Base-by-base conservation (phyloP, 1,140 invertebrate genomes). In the Eufriesea mexicana region DNA sequence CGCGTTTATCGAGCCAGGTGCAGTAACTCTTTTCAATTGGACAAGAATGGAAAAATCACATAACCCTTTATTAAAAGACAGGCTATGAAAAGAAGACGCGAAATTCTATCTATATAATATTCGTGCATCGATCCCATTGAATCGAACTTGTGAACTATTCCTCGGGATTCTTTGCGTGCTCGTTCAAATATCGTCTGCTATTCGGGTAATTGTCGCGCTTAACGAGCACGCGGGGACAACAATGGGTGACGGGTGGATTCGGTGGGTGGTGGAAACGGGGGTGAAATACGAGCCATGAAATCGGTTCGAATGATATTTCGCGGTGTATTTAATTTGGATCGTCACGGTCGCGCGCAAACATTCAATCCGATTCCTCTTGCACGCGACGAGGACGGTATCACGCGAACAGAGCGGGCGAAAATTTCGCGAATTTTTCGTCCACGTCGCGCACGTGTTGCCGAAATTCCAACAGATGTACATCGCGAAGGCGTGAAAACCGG, bases 311-410 rank as follows among this genome's bases (percentile, higher is more conserved):
- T 51, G 49, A 67, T 77, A 77, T 66, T 54, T 67, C 77, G 77
- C 25, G 55, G 68, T 45, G 67, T 79, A 61, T 71, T 70, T 70
- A 79, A 72, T 77, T 77, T 68, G 62, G 16, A 68, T 66, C 23
- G 75, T 67, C 28, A 54, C 49, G 10, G 49, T n/a, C 6, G 28
- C 28, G 70, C 20, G 28, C 28, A 55, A 75, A 70, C 45, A 49
- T 47, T 57, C 35, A 5, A 71, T 55, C 12, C 20, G 51, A 68
- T 79, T 42, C 14, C 35, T n/a, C 61, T 62, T 10, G 57, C 16
- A 75, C n/a, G 49, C 55, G 55, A 23, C 0, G 35, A 47, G 42
- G 8, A n/a, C n/a, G 7, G 16, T 25, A 20, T 61, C 25, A n/a
- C 8, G 72, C 23, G 45, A 74, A 74, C 51, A 28, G 72, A 25